Conservation (phyloP, 2,113 vertebrate genomes). For the Notarius quadriscutis region DNA sequence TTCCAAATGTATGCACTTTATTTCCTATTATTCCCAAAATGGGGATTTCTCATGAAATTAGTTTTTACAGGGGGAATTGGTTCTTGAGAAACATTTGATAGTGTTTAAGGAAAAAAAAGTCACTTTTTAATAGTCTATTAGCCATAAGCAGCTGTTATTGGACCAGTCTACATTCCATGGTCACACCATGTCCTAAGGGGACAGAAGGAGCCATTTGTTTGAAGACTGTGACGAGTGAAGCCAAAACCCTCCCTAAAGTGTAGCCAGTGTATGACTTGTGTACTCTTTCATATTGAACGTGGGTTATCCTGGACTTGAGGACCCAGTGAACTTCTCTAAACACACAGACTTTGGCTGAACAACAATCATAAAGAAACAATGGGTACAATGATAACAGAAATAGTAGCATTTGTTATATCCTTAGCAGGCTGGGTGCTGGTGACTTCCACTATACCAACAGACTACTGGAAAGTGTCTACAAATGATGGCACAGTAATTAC, state of each 20-base stretch:
- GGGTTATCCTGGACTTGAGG: constrained; percentile 45
- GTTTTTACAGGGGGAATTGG: no score
- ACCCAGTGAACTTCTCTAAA: neutral
- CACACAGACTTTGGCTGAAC: neutral
- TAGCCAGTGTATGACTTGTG: constrained; percentile 67
- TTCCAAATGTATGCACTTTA: no score
- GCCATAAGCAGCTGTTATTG: no score
- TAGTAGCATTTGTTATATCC: constrained; percentile 80
- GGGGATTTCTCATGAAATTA: no score
- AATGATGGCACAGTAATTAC: constrained; percentile 92
- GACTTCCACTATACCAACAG: constrained; percentile 87
- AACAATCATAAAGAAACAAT: constrained; percentile 52
- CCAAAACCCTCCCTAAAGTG: constrained; percentile 65
- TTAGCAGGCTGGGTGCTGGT: constrained; percentile 87
- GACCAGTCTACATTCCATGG: neutral
- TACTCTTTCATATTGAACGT: constrained; percentile 56
- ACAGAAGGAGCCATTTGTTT: constrained; percentile 50
- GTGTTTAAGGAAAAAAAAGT: no score
- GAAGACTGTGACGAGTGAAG: constrained; percentile 51
- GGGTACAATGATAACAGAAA: constrained; percentile 81
- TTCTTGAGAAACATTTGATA: no score
- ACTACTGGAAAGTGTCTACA: constrained; percentile 94
- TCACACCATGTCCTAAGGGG: constrained; percentile 23
- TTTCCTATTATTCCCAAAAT: no score
- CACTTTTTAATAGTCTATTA: no score